Conservation (phyloP, 2,888 invertebrate species). For the Cylloceria caligata region DNA sequence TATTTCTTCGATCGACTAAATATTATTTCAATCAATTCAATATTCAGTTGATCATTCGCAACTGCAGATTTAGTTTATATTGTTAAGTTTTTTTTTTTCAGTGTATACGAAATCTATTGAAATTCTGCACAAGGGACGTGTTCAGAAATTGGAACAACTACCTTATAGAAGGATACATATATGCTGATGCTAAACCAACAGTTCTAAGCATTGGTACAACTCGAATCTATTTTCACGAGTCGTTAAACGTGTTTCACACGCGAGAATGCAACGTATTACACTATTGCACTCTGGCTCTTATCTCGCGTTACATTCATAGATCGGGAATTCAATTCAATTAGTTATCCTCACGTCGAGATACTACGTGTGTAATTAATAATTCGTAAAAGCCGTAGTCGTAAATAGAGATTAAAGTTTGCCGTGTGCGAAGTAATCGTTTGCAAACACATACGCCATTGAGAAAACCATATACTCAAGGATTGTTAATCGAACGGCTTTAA, state of each 20-base stretch:
- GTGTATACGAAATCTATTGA: too few relatives aligned
- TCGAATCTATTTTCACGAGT: conserved; percentile 12
- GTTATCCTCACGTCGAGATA: conserved; percentile 62
- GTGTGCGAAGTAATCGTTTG: conserved; percentile 24
- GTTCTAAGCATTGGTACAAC: neutral
- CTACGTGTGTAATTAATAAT: conserved; percentile 70
- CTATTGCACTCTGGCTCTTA: conserved; percentile 66
- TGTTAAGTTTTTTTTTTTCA: too few relatives aligned
- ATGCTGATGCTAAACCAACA: conserved; percentile 1
- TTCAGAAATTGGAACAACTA: too few relatives aligned
- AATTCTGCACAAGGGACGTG: too few relatives aligned
- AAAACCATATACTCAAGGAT: neutral
- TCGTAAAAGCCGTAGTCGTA: conserved; percentile 69
- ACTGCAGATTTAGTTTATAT: too few relatives aligned
- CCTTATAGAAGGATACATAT: conserved; percentile 14
- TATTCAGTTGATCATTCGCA: too few relatives aligned
- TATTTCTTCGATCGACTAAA: too few relatives aligned
- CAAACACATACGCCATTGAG: neutral
- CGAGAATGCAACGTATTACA: conserved; percentile 64
- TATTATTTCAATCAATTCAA: too few relatives aligned
- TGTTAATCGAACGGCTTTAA: conserved; percentile 27
- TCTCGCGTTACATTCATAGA: conserved; percentile 51
- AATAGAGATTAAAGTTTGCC: conserved; percentile 71
- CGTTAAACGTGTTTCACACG: conserved; percentile 72
- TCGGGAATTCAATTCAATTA: conserved; percentile 72